phyloP scores from a whole-genome alignment of 2,113 vertebrate species.

The Turdus rufiventris region DNA sequence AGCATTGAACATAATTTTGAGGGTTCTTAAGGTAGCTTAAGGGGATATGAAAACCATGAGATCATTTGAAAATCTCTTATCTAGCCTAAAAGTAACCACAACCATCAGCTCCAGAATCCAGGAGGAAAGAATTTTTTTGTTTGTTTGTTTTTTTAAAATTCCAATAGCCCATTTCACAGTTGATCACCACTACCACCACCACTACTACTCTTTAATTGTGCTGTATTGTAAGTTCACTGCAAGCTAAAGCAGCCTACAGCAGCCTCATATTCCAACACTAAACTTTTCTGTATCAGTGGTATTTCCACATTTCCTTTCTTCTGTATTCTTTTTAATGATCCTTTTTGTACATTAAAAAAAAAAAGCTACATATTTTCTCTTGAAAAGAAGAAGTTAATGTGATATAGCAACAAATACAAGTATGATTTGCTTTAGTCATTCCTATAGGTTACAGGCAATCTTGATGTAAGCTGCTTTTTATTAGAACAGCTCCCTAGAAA shows the following conservation, averaged over 20 bases:
- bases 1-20: background rate
- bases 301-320: background rate
- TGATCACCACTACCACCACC: background rate
- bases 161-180: background rate
- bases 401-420: background rate
- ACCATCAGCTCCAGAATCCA: background rate
- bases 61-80: background rate
- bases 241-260: background rate
- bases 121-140: background rate
- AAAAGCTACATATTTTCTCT: rapidly evolving
- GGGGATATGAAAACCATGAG: background rate
- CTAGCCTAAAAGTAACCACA: background rate
- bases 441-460: background rate
- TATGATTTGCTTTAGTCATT: background rate
- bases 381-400: background rate
- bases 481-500: background rate
- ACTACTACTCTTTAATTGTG: background rate
- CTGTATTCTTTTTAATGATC: background rate
- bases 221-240: background rate
- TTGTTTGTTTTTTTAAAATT: background rate
- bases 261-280: background rate
- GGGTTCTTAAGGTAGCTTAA: background rate
- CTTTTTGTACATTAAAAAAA: background rate
- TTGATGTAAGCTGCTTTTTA: background rate
- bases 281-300: background rate